Base-by-base conservation (phyloP, 23 tunicate genomes). In the Trididemnum miniatum region DNA sequence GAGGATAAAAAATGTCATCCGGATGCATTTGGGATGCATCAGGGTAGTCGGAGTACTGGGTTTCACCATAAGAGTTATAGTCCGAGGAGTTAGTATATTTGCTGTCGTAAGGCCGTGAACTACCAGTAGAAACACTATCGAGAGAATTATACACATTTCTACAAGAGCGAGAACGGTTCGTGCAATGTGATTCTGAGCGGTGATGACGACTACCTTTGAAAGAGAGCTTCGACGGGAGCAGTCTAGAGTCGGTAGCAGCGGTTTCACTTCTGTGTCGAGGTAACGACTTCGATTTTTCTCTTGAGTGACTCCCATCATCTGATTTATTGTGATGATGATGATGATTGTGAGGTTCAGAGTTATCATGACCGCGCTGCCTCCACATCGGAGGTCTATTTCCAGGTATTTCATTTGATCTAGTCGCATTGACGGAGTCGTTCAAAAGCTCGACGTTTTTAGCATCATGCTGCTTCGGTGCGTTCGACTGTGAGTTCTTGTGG, bases 371-470 rank as follows among this genome's bases (percentile, higher is more conserved):
- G n/a, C 82, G 79, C 33, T 86, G 90, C 35, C 90, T 35, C 90
- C 90, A 86, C 90, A 86, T 79, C 60, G 90, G 90, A 0, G 90
- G 90, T 51, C 90, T 34, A 64, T 86, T 86, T 24, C 90, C 90
- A 0, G 90, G 90, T 80, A 86, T 86, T 29, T 86, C 90, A 4
- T 67, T 80, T 0, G 83, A 38, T 22, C 80, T 79, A 1, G 83
- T 49, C 36, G 90, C 90, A 72, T 66, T n/a, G 27, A 64, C 80
- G 2, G 65, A 50, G 20, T 78, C 83, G 52, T 59, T 22, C 57
- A 18, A 18, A 49, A 12, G 18, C 15, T 18, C 15, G 12, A 9
- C 57, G 57, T 49, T 49, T 49, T 49, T 49, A 9, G 57, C 12
- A 20, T 23, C 59, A 59, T 39, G 25, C 30, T 57, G 3, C 20